Conservation (phyloP, 2,888 invertebrate species). For the Erebia palarica region DNA sequence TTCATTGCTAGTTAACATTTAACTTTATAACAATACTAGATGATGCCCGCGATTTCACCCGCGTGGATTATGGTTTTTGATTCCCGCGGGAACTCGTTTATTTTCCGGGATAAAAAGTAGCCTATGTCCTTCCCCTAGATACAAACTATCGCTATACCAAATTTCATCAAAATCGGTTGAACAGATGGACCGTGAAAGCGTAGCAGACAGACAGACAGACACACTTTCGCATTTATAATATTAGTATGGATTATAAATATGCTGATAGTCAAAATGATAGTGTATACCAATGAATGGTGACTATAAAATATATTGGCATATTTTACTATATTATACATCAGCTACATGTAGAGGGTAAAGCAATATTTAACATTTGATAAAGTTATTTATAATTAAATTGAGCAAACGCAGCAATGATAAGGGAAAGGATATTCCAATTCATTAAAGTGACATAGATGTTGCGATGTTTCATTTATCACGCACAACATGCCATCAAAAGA, state of each 20-base stretch:
- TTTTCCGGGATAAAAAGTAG: no score
- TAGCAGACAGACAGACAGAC: no score
- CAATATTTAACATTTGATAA: slow-evolving; percentile 34
- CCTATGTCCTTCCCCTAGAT: no score
- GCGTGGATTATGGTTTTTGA: no score
- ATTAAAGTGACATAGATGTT: slow-evolving; percentile 24
- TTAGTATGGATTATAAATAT: background rate
- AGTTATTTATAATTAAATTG: slow-evolving; percentile 19
- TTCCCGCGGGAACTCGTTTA: no score
- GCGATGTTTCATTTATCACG: slow-evolving; percentile 27
- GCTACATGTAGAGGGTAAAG: slow-evolving; percentile 1
- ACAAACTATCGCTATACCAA: no score
- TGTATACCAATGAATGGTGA: slow-evolving; percentile 1
- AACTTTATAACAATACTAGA: no score
- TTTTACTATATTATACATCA: background rate
- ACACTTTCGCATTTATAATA: no score
- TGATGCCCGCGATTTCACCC: no score
- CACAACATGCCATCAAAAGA: slow-evolving; percentile 56
- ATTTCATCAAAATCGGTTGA: no score
- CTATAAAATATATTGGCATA: background rate
- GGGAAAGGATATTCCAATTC: slow-evolving; percentile 14
- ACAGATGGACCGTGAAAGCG: no score
- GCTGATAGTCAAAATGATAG: background rate
- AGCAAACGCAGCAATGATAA: slow-evolving; percentile 19
- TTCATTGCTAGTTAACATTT: no score